Base-by-base conservation (phyloP, 2,888 invertebrate species). In the Apoda limacodes region DNA sequence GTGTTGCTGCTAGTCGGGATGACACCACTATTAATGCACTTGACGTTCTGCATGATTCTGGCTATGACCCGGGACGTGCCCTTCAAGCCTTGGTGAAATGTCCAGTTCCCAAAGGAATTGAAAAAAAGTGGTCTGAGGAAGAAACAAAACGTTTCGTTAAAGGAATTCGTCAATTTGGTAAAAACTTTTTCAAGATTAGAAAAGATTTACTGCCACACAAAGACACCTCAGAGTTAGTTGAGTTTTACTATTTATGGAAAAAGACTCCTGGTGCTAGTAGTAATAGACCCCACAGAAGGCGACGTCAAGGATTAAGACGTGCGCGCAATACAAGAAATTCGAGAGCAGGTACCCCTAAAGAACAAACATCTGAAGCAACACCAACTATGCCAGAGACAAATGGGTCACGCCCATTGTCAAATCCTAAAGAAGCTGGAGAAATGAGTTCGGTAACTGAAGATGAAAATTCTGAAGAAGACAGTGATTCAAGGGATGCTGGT, bases 171-270 rank as follows among this genome's bases (percentile, higher is more conserved):
- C 96, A 96, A 68, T 96, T 96, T 82, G 99, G 99, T 51, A 99
- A 99, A 82, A 98, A 99, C 81, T 99, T 99, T 82, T 96, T 96
- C 78, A 90, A 95, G 59, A 99, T 99, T 56, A 87, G 92, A 52
- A 97, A 97, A 72, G 98, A 99, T 75, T 83, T 98, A 48, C 82
- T 99, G 49, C 95, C 98, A 32, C 95, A 97, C 67, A 95, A 97
- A 83, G 96, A 98, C 62, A 97, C 98, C 55, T 90, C 95, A 32
- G 98, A 99, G 67, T 81, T 99, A 58, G 97, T 99, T 31, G 97
- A 98, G 70, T 99, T 95, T 82, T 99, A 99, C 80, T 99, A 99
- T 81, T 84, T 97, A 60, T 99, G 99, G 99, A 99, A 99, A 83
- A 99, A 98, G 82, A 97, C 98, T 21, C 95, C 98, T 11, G 95